Conservation (phyloP, 1,140 invertebrate species). For the Procambarus virginalis region DNA sequence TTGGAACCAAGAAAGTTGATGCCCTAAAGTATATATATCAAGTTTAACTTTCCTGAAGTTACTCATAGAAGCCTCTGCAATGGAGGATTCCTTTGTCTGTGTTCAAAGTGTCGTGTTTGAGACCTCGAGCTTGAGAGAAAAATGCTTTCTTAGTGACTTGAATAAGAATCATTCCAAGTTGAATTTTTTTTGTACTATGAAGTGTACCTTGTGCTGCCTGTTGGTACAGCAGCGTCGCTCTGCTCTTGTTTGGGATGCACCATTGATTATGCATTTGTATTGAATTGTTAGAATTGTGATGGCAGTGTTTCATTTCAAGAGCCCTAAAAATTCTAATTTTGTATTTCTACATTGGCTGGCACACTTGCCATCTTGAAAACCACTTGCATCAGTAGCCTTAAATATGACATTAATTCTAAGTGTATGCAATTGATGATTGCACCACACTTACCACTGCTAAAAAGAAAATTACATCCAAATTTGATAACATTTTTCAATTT, state of each 20-base stretch:
- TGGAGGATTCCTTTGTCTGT: not conserved
- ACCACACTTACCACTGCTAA: too few relatives aligned
- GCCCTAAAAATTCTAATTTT: not conserved
- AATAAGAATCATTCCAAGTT: not conserved
- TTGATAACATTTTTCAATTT: too few relatives aligned
- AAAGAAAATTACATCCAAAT: too few relatives aligned
- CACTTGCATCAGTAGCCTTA: too few relatives aligned
- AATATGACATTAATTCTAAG: too few relatives aligned
- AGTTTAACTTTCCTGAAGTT: not conserved
- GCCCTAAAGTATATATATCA: not conserved
- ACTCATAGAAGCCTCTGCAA: not conserved
- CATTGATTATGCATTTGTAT: constrained; percentile 7
- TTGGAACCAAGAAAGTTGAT: not conserved
- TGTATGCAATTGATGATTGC: too few relatives aligned
- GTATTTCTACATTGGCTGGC: too few relatives aligned
- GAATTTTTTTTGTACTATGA: not conserved
- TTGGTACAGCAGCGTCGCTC: not conserved
- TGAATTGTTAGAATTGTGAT: constrained; percentile 6
- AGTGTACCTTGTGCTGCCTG: not conserved
- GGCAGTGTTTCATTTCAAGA: not conserved
- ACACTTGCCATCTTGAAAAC: too few relatives aligned
- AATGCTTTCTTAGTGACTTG: not conserved
- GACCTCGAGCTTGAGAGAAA: not conserved
- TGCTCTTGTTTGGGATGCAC: not conserved
- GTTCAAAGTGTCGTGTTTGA: not conserved